A percentile compares a stretch with the other conserved stretches of the same genome.
Conservation (phyloP, 2,888 invertebrate genomes). For the Microctonus aethiopoides region DNA sequence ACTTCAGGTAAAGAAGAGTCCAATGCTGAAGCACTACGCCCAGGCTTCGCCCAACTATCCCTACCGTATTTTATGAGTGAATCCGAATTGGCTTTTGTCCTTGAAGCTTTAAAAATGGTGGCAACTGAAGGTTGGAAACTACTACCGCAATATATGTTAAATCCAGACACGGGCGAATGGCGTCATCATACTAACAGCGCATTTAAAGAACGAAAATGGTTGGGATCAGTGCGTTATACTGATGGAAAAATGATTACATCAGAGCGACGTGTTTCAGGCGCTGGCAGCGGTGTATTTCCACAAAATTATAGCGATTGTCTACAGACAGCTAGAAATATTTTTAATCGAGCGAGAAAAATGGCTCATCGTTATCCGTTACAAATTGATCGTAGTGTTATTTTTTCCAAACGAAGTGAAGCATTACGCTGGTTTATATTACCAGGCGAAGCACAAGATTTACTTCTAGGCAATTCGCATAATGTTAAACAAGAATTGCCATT, state of each 20-base stretch:
- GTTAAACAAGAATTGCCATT: constrained; percentile 83
- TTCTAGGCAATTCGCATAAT: constrained; percentile 79
- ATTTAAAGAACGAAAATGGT: constrained; percentile 84
- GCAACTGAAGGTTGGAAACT: constrained; percentile 91
- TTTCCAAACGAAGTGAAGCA: constrained; percentile 74
- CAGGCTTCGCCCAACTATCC: constrained; percentile 87
- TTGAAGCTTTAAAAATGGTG: constrained; percentile 87
- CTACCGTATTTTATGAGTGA: constrained; percentile 88
- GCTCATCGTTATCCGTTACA: constrained; percentile 80
- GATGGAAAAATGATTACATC: constrained; percentile 81
- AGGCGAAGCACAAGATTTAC: constrained; percentile 83
- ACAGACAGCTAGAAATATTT: constrained; percentile 81
- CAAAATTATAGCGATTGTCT: constrained; percentile 82
- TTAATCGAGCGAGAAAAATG: constrained; percentile 80
- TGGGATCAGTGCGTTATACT: constrained; percentile 80
- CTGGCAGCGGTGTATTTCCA: constrained; percentile 76
- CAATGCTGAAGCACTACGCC: constrained; percentile 79
- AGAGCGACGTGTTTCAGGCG: constrained; percentile 78
- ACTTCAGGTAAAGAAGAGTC: constrained; percentile 59
- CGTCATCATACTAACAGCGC: constrained; percentile 83
- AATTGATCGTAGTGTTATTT: constrained; percentile 77
- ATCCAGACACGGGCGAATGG: constrained; percentile 91
- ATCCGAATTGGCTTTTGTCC: constrained; percentile 81
- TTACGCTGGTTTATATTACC: constrained; percentile 92
- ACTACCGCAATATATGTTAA: constrained; percentile 87